Base-by-base conservation (phyloP, 53 echinoderm and acorn worm species). In the Antedon mediterranea region DNA sequence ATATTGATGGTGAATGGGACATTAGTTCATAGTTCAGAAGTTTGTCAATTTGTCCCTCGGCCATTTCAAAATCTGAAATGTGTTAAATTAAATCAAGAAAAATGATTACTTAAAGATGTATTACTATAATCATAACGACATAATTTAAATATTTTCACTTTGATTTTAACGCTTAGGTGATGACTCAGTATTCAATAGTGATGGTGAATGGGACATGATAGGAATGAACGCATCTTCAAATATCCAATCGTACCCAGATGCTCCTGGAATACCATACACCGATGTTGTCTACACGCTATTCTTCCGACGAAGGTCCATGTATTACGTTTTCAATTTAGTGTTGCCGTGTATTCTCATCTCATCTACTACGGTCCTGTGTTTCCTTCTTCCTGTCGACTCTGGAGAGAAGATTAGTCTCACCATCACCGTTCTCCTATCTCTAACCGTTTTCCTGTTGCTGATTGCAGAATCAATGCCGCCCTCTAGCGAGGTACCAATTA, bases 401-500 rank as follows among this genome's bases (percentile, higher is more conserved):
- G 98, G 98, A 20, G 98, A 97, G 82, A 97, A 97, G 82, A 88
- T 97, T 27, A 92, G 92, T 76, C 84, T 92, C 3, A 92, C 92
- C 23, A 97, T 97, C 29, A 97, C 98, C 27, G 89, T 91, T 0
- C 86, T 97, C 28, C 88, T 97, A 32, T 97, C 98, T 7, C 81
- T 97, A 41, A 97, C 98, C 4, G 98, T 97, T 30, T 97, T 97
- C 76, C 86, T 97, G 30, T 83, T 97, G 3, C 79, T 97, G 18
- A 97, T 97, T 27, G 98, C 98, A 13, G 92, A 97, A 80, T 87
- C 92, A 23, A 97, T 97, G 98, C 98, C 98, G 57, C 92, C 98
- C n/a, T 92, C 98, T 44, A 97, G 92, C 81, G 85, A 88, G 77
- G 98, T 97, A 11, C 98, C 98, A 8, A 88, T 97, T 74, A 97